A percentile compares a stretch with the other conserved stretches of the same genome.
Evolutionary conservation across 2,888 invertebrate genomes (phyloP).

Genomic region (Tetragnatha montana): DNA sequence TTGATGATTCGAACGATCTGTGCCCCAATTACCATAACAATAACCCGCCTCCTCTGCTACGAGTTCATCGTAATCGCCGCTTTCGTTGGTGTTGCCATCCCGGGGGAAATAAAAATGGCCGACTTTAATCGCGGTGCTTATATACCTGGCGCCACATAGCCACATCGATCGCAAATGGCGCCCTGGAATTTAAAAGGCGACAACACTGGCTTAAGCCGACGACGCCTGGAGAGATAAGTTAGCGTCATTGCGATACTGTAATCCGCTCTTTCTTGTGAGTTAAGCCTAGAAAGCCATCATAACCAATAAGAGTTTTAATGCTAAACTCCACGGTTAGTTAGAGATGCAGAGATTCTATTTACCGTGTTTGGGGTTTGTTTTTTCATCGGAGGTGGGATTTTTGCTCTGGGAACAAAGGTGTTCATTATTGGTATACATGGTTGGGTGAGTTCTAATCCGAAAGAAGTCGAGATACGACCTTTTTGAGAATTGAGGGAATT

Average conservation of each 20-base stretch:
- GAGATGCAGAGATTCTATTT: not conserved
- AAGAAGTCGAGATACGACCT: not conserved
- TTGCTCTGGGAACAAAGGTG: not conserved
- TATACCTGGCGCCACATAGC: not conserved
- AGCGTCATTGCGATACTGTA: not conserved
- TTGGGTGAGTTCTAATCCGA: not conserved
- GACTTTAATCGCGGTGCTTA: constrained; percentile 64
- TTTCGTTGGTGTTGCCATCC: constrained; percentile 61
- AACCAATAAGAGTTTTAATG: not conserved
- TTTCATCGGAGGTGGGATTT: not conserved
- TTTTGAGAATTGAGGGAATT: not conserved
- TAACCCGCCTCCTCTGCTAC: constrained; percentile 14
- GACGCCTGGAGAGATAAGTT: not conserved
- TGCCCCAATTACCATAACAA: constrained; percentile 51
- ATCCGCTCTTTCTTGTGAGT: not conserved
- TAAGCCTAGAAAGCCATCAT: not conserved
- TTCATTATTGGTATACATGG: not conserved
- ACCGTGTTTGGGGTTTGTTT: not conserved
- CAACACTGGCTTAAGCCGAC: not conserved
- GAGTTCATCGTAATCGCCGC: constrained; percentile 48
- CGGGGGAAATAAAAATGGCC: constrained; percentile 65
- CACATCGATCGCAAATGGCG: not conserved
- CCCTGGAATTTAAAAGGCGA: not conserved
- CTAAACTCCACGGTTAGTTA: not conserved
- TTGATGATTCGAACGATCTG: constrained; percentile 56